phyloP scores from a whole-genome alignment of 1,140 invertebrate genomes.

The Popillia japonica region DNA sequence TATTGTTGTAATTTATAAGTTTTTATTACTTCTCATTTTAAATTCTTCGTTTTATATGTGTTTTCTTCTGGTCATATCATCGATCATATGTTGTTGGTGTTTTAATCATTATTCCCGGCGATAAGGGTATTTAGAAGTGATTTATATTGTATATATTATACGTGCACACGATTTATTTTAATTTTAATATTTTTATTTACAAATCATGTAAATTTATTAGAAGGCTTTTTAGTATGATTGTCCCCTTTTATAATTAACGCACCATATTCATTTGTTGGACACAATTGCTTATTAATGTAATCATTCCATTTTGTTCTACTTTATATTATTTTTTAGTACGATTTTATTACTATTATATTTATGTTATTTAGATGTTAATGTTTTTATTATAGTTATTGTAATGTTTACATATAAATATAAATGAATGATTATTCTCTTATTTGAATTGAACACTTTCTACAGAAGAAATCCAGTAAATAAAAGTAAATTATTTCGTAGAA shows the following conservation, averaged over 20 bases:
- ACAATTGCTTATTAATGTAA: background rate
- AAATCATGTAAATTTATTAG: background rate
- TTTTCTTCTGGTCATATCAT: background rate
- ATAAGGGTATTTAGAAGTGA: constrained; percentile 11
- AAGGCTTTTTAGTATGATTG: background rate
- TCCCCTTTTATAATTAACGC: background rate
- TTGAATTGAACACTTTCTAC: background rate
- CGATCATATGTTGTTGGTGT: background rate
- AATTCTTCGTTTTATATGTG: background rate
- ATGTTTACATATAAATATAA: background rate
- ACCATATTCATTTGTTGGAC: background rate
- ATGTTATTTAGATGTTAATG: background rate
- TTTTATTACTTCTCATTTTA: background rate
- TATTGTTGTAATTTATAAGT: constrained; percentile 14
- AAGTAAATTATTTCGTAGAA: too few species aligned
- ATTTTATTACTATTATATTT: background rate
- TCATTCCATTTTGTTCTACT: background rate
- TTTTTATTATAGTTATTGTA: background rate
- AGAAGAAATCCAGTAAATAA: too few species aligned
- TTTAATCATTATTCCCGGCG: background rate
- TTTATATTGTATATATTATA: constrained; percentile 13
- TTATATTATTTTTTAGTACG: background rate
- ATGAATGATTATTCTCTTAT: constrained; percentile 12
- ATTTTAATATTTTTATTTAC: background rate
- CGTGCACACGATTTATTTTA: background rate